Base-by-base conservation (phyloP, 2,888 invertebrate genomes). In the Dyspetes luteomarginatus region DNA sequence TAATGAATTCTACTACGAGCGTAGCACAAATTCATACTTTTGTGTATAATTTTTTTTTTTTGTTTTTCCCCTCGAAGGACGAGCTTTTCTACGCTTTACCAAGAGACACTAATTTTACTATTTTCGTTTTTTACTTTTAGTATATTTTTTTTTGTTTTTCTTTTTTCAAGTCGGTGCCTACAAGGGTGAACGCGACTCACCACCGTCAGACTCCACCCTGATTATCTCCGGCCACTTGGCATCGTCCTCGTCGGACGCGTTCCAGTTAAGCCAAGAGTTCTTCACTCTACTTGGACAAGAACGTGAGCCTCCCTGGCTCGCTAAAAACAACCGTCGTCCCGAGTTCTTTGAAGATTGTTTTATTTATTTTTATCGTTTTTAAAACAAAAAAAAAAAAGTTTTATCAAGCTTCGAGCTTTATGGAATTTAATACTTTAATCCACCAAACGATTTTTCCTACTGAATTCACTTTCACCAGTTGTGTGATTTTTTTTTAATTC, bases 181-280 rank as follows among this genome's bases (percentile, higher is more conserved):
- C 62, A 56, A 75, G 65, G 71, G 65, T 52, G 58, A 71, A 65
- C 64, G 78, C 74, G 83, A 91, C 92, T 92, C 92, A 92, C 92
- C 92, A 90, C 90, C 90, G 81, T 87, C 87, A 81, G 91, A 89
- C 85, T 88, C 82, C 84, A 90, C 85, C 76, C 88, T 86, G 85
- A 89, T 86, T 74, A 90, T 86, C 78, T 89, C 87, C 72, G 90
- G 88, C 89, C 91, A 91, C 82, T 86, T 90, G 74, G 88, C 88
- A 73, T 86, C 85, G 73, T 85, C 86, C 78, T 87, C 85, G 60
- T 82, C 76, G 82, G 73, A 80, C 73, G 71, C 75, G 82, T 73
- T 85, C 84, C 83, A 80, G 71, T 85, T 80, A 60, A 56, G 76
- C 52, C 24, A 36, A 68, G 71, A 41, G 67, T 65, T 58, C 56